Percentiles rank a stretch among this genome's conserved stretches.
These are phyloP conservation scores for Sphenopsis melanotis DNA, from an alignment of 2,797 vertebrate species.

Conservation along the genomic window DNA sequence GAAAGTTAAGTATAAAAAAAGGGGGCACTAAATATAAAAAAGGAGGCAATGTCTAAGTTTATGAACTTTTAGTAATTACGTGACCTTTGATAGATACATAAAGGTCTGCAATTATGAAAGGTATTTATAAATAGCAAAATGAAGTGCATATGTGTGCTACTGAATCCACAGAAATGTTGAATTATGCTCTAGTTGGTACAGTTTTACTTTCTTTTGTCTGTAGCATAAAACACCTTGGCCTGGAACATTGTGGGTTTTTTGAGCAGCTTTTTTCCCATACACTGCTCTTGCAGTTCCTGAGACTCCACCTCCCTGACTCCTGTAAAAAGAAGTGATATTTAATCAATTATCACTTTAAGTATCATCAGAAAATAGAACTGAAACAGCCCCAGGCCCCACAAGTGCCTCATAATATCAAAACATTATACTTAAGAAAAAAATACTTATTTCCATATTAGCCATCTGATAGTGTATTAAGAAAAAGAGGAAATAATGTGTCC, in stretches of 20 bases:
- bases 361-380: background rate
- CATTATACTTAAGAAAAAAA: background rate
- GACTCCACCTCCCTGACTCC: background rate
- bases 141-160: background rate
- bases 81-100: background rate
- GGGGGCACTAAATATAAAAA: background rate
- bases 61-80: background rate
- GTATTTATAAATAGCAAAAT: background rate
- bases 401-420: background rate
- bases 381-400: background rate
- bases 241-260: background rate
- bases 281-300: background rate
- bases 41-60: background rate
- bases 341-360: conserved; percentile 9
- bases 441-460: background rate
- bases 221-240: background rate
- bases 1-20: background rate
- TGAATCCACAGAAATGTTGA: background rate
- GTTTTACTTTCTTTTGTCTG: background rate
- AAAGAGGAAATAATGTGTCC: background rate
- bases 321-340: conserved; percentile 1
- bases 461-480: background rate
- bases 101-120: background rate
- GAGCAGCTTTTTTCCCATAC: background rate
- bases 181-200: background rate